Percentiles rank a stretch among this genome's conserved stretches.
These are phyloP conservation scores for Volucella bombylans DNA, from an alignment of 2,888 invertebrate genomes.

Conservation along the genomic window DNA sequence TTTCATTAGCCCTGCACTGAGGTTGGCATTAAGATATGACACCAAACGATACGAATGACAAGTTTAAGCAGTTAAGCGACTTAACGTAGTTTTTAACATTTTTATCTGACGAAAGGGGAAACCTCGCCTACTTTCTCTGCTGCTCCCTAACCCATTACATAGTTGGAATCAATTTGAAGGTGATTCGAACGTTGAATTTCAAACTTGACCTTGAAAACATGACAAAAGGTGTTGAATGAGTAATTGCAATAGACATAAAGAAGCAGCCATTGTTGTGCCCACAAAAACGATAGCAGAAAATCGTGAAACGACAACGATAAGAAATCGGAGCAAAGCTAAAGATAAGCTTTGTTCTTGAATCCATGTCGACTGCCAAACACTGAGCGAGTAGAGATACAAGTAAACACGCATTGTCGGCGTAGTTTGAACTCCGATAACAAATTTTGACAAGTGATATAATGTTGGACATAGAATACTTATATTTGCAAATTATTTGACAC, in stretches of 20 bases:
- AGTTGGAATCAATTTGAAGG: background rate
- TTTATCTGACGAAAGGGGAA: conserved; percentile 4
- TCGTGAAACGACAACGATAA: conserved; percentile 2
- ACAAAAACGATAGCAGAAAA: conserved; percentile 34
- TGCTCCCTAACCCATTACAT: conserved; percentile 11
- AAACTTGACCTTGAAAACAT: conserved; percentile 7
- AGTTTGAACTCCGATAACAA: background rate
- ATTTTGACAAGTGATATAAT: background rate
- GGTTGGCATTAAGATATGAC: background rate
- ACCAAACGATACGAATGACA: background rate
- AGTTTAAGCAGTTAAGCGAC: background rate
- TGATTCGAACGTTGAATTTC: background rate
- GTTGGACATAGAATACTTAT: background rate
- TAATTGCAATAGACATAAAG: conserved; percentile 17
- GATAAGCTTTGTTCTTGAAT: background rate
- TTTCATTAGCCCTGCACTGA: no score
- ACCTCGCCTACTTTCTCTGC: conserved; percentile 18
- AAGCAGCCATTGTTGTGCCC: conserved; percentile 14
- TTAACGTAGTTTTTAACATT: background rate
- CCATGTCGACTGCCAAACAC: background rate
- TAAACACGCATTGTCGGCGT: background rate
- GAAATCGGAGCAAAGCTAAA: background rate
- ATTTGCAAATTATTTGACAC: background rate
- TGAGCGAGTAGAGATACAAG: background rate
- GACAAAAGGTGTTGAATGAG: conserved; percentile 36